phyloP scores from a whole-genome alignment of 1,140 invertebrate species.

The Zaprionus davidi region DNA sequence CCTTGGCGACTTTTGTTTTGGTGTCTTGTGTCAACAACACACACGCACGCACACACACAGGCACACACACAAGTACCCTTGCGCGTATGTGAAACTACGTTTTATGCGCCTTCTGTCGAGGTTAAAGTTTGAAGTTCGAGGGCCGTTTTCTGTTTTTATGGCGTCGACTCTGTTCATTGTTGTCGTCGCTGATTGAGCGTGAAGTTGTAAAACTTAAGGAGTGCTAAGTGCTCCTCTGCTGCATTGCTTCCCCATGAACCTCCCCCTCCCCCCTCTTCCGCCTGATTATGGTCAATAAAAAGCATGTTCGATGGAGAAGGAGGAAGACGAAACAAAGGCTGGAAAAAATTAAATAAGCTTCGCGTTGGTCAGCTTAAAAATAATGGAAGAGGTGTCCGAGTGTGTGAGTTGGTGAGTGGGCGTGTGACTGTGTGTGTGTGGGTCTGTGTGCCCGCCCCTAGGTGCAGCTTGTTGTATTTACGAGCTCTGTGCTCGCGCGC shows the following conservation, averaged over 20 bases:
- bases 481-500: constrained; percentile 4
- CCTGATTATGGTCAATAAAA: constrained; percentile 72
- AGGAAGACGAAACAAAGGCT: constrained; percentile 20
- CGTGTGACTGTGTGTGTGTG: constrained; percentile 2
- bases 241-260: neutral
- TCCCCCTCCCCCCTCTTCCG: neutral
- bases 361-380: constrained; percentile 32
- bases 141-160: constrained; percentile 58
- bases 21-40: constrained; percentile 9
- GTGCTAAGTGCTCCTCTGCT: constrained; percentile 69
- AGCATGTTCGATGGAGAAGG: constrained; percentile 25
- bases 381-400: constrained; percentile 12
- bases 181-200: constrained; percentile 69
- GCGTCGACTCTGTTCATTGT: constrained; percentile 28
- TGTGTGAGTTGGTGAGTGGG: neutral
- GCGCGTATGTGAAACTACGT: constrained; percentile 15
- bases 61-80: neutral
- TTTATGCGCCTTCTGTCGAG: constrained; percentile 32
- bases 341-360: constrained; percentile 65
- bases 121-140: constrained; percentile 74
- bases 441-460: neutral
- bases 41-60: neutral
- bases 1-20: constrained; percentile 39
- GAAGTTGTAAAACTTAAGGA: constrained; percentile 82
- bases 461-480: constrained; percentile 12